Conservation (phyloP, 2,888 invertebrate genomes). For the Bimastos eiseni region DNA sequence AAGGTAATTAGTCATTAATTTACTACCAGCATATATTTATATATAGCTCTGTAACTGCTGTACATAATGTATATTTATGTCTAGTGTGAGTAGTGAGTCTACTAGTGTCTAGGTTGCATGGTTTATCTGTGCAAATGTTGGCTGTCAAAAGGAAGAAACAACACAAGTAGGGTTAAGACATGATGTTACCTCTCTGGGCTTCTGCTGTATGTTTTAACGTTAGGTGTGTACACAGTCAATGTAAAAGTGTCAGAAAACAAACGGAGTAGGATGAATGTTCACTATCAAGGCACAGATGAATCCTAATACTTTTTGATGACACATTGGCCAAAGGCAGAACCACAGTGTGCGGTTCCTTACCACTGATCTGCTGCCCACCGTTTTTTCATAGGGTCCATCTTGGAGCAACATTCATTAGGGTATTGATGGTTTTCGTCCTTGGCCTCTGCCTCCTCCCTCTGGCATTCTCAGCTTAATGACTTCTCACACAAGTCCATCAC, state of each 20-base stretch:
- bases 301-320: background rate
- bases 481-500: constrained; percentile 13
- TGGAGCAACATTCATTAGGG: constrained; percentile 22
- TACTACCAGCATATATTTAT: no score
- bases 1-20: no score
- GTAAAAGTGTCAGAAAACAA: background rate
- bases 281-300: background rate
- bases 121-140: no score
- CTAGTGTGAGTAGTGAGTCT: no score
- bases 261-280: background rate
- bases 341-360: background rate
- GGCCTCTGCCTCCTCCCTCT: background rate
- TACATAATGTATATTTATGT: no score
- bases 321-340: background rate
- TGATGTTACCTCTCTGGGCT: no score
- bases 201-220: background rate
- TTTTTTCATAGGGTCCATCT: background rate
- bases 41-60: no score
- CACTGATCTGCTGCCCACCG: background rate
- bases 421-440: constrained; percentile 23
- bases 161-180: no score
- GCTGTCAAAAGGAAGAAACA: no score
- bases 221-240: background rate
- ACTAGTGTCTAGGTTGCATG: no score
- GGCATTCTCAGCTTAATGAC: constrained; percentile 13